phyloP scores from a whole-genome alignment of 2,888 invertebrate species.

The Bibio marci region DNA sequence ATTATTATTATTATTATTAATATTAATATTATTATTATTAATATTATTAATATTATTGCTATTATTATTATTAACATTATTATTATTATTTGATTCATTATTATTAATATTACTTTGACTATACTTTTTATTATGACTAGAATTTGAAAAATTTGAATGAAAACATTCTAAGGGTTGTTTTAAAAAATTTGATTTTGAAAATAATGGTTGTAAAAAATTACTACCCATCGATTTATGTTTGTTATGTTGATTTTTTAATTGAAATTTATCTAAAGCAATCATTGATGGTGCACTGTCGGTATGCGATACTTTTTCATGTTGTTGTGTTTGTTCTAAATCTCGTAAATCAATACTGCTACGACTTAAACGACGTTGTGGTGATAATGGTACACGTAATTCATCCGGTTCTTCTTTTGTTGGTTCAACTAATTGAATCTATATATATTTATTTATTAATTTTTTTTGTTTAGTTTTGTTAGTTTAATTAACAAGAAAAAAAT shows the following conservation, averaged over 20 bases:
- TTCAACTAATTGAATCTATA: not conserved
- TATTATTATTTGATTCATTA: too few relatives aligned
- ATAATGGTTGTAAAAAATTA: constrained; percentile 5
- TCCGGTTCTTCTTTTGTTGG: constrained; percentile 13
- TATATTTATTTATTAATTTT: not conserved
- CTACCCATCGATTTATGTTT: constrained; percentile 1
- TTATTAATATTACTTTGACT: too few relatives aligned
- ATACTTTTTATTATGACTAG: too few relatives aligned
- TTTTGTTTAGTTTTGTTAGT: too few relatives aligned
- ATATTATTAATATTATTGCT: too few relatives aligned
- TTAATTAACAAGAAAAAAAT: too few relatives aligned
- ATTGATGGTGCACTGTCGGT: constrained; percentile 30
- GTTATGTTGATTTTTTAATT: not conserved
- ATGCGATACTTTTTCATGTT: constrained; percentile 29
- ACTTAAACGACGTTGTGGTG: constrained; percentile 28
- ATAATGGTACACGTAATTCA: constrained; percentile 28
- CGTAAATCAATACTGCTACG: constrained; percentile 30
- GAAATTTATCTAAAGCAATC: constrained; percentile 16
- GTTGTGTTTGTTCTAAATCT: constrained; percentile 23
- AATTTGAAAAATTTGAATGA: not conserved
- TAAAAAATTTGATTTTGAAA: constrained; percentile 6
- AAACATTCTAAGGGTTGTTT: constrained; percentile 7
- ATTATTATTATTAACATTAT: too few relatives aligned
- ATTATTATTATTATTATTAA: too few relatives aligned
- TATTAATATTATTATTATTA: too few relatives aligned